Evolutionary conservation across 2,113 vertebrate genomes (phyloP), one percentile per base, ranked within the genome.

Genomic region (Porphyrio hochstetteri): DNA sequence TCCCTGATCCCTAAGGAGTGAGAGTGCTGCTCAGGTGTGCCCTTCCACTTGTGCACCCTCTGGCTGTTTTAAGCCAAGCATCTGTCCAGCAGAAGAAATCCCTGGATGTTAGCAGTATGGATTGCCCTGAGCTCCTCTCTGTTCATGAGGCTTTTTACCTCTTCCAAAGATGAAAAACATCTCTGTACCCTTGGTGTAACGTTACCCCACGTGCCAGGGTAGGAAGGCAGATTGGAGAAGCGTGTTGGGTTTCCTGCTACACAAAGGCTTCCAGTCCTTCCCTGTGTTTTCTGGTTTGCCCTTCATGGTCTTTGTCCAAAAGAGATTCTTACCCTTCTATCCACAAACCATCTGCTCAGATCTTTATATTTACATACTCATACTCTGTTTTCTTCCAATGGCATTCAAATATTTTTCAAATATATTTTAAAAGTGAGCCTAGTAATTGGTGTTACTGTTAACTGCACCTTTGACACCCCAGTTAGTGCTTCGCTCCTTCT

Each of bases 321-420:
- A 50, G 50, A 82, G 36, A 31, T 55, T 64, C 14, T 70, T 87
- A 23, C 31, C 53, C 42, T 61, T 38, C 24, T 75, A 36, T 77
- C 40, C 90, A n/a, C n/a, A 79, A 90, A 50, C 78, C 0, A 0
- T 67, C 79, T 79, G 57, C 36, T 90, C 48, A 70, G 52, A 79
- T 79, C 82, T 93, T 82, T 88, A 6, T 65, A 18, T 84, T 81
- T 78, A 9, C 44, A 3, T 7, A 42, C 31, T 40, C 38, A 40
- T 42, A 29, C 16, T 74, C 88, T 42, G 16, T 48, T 93, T 91
- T 67, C 36, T 93, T 94, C 36, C 52, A 80, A 10, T 38, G 68
- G 2, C 4, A 11, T 18, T 76, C 33, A 72, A 95, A 48, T 48
- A 21, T 48, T 48, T 44, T 44, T 44, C 17, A 48, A 21, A 48